A percentile compares a stretch with the other conserved stretches of the same genome.
Evolutionary conservation across 2,888 invertebrate genomes (phyloP).

Genomic region (Glyphotaelius pellucidus): DNA sequence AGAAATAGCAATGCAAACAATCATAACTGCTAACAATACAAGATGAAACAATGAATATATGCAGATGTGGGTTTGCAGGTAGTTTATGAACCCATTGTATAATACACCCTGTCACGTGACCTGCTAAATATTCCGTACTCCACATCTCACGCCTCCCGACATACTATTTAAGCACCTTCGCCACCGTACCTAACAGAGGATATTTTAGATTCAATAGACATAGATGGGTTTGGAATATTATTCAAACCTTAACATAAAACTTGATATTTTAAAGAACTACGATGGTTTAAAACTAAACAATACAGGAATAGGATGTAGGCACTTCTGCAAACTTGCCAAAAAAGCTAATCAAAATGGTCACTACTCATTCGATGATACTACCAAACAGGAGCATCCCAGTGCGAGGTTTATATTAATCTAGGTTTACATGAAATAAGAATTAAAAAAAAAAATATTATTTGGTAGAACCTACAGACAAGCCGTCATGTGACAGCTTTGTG

Average conservation of each 20-base stretch:
- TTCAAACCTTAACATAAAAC: neutral
- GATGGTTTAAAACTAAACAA: neutral
- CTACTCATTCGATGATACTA: neutral
- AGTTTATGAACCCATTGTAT: conserved; percentile 25
- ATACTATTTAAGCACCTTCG: neutral
- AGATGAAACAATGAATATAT: neutral
- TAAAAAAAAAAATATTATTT: too few species aligned
- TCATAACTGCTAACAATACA: neutral
- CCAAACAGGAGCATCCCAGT: neutral
- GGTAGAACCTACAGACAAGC: too few species aligned
- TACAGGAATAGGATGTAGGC: neutral
- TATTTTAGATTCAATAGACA: neutral
- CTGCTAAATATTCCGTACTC: conserved; percentile 38
- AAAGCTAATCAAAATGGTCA: neutral
- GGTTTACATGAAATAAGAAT: too few species aligned
- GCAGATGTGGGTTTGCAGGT: neutral
- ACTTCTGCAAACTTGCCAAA: neutral
- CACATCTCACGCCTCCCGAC: neutral
- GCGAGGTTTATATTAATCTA: too few species aligned
- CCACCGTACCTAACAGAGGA: neutral
- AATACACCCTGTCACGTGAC: conserved; percentile 31
- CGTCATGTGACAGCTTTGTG: too few species aligned
- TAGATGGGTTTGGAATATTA: neutral
- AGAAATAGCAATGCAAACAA: neutral
- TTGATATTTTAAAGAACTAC: neutral